Evolutionary conservation across 2,113 vertebrate species (phyloP), one percentile per base, ranked within the genome.

Genomic region (Pygoscelis adeliae): DNA sequence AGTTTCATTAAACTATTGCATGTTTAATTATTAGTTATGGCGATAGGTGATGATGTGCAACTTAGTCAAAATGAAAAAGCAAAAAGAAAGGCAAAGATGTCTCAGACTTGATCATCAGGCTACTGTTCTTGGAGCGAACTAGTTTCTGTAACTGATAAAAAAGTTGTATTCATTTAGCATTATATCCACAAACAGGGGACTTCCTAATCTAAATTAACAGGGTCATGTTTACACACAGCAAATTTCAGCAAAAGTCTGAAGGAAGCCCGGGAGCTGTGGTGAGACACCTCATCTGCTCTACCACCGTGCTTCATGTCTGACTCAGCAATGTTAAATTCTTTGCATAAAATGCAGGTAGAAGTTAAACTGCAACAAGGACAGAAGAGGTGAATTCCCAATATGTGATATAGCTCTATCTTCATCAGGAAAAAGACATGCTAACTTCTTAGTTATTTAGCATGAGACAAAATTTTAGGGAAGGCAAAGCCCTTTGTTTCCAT

Each of bases 11-110:
- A 85, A 52, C 8, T 77, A 5, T 27, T 91, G 6, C 13, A 38
- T 32, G 2, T 49, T 80, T 59, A 42, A 19, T 71, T 90, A 71
- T 73, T 87, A 78, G 4, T 40, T 74, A 32, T 71, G 20, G 42
- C 0, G 0, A 53, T 59, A 6, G 18, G 25, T 46, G 17, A 38
- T 1, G 1, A 50, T 34, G 8, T 52, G 32, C 52, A 40, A 25
- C 19, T 58, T n/a, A 49, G 22, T 67, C 22, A 69, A 69, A 81
- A 77, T 72, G 16, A 53, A 67, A 63, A 77, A 26, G 32, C 27
- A 58, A 47, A 93, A 87, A 83, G 17, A 87, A 93, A 74, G 21
- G 15, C 42, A 63, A 74, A 62, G 8, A 34, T 66, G 26, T 63
- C 27, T 65, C 44, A 50, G 32, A n/a, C 8, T 44, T 81, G 7